Evolutionary conservation across 2,113 vertebrate genomes (phyloP).

Genomic region (Eupsittula cactorum): DNA sequence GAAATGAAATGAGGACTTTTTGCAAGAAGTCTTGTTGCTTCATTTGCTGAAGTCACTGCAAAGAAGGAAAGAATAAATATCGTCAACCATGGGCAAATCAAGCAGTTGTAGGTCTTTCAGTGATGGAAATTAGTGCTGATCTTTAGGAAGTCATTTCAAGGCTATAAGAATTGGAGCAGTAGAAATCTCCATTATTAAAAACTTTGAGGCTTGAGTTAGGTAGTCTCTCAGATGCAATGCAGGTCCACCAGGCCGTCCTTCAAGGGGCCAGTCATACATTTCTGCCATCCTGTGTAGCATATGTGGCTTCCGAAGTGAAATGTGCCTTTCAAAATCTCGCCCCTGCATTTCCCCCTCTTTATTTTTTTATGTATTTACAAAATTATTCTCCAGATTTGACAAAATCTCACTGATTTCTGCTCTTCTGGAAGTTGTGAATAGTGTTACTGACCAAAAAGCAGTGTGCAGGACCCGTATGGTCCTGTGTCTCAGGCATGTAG

Average conservation of each 20-base stretch:
- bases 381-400: neutral
- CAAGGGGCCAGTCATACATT: neutral
- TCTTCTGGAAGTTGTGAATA: neutral
- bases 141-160: accelerated
- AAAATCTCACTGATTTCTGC: neutral
- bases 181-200: neutral
- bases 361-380: neutral
- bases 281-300: neutral
- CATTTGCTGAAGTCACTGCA: neutral
- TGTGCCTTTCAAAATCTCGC: neutral
- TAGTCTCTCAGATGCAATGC: neutral
- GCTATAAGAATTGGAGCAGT: neutral
- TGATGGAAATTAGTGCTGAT: neutral
- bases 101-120: neutral
- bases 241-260: neutral
- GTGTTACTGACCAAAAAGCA: neutral
- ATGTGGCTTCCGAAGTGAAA: neutral
- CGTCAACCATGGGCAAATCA: neutral
- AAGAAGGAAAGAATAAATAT: neutral
- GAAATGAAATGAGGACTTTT: neutral
- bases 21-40: neutral
- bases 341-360: neutral
- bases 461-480: accelerated
- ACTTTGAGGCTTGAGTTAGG: neutral
- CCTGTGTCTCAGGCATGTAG: neutral